Percentiles rank a stretch among this genome's conserved stretches.
These are phyloP conservation scores for Micoletzkya japonica DNA, from an alignment of 2,888 invertebrate genomes.

Conservation along the genomic window DNA sequence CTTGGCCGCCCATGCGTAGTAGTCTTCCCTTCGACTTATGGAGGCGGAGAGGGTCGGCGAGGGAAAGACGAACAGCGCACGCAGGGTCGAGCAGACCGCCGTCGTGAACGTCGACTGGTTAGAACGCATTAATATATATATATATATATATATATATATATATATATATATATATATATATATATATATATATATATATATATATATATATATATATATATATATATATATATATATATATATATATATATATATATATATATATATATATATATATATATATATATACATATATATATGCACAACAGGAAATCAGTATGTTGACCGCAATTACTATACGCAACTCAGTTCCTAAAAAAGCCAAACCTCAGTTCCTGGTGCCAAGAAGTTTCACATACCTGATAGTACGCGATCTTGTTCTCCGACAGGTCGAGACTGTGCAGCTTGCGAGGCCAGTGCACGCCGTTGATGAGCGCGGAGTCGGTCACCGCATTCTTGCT, in stretches of 20 bases:
- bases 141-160: too few relatives aligned
- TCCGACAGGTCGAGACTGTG: conserved; percentile 48
- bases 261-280: too few relatives aligned
- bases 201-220: too few relatives aligned
- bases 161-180: too few relatives aligned
- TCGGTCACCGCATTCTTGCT: conserved; percentile 46
- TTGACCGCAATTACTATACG: neutral
- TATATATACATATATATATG: neutral
- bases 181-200: too few relatives aligned
- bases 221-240: too few relatives aligned
- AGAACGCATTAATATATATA: too few relatives aligned
- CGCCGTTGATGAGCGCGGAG: conserved; percentile 32
- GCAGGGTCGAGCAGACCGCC: conserved; percentile 42
- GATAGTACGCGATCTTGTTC: conserved; percentile 40
- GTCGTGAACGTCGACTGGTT: conserved; percentile 42
- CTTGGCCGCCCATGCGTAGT: conserved; percentile 45
- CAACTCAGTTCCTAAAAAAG: neutral
- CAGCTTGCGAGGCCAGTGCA: conserved; percentile 48
- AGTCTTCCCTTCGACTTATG: conserved; percentile 30
- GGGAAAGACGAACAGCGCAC: conserved; percentile 34
- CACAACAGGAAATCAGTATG: neutral
- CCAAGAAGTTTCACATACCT: conserved; percentile 38
- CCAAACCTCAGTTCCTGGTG: too few relatives aligned
- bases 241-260: too few relatives aligned
- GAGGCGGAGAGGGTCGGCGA: neutral